Conservation (phyloP, 2,888 invertebrate genomes). For the Aporophyla lueneburgensis region DNA sequence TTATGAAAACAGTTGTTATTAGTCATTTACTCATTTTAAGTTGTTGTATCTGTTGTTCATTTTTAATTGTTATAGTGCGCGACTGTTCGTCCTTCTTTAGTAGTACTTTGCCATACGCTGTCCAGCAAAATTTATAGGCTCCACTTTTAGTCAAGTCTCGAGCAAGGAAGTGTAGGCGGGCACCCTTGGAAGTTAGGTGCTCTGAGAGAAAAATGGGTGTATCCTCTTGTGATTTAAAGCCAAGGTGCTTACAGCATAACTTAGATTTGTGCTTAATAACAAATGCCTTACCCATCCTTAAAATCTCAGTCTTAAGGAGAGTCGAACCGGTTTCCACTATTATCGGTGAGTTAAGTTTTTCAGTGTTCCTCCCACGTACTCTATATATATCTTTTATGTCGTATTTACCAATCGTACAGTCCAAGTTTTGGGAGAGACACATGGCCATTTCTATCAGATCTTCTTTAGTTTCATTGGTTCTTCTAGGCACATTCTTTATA, state of each 20-base stretch:
- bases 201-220: background rate
- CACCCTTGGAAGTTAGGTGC: background rate
- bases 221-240: background rate
- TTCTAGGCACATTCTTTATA: too few species aligned
- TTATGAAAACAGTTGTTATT: background rate
- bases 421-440: too few species aligned
- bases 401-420: background rate
- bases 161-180: background rate
- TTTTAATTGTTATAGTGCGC: background rate
- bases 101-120: background rate
- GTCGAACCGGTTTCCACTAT: background rate
- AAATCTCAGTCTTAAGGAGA: background rate
- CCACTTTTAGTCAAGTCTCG: background rate
- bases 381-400: too few species aligned
- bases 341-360: too few species aligned
- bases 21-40: background rate
- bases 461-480: too few species aligned
- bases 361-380: too few species aligned
- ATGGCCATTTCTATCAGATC: too few species aligned
- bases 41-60: background rate
- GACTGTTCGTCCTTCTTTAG: background rate
- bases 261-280: background rate
- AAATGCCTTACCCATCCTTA: slow-evolving; percentile 1
- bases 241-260: slow-evolving; percentile 1
- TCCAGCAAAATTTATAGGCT: slow-evolving; percentile 7